Conservation (phyloP, 2,797 vertebrate species). For the Neosilurus mollespiculum region DNA sequence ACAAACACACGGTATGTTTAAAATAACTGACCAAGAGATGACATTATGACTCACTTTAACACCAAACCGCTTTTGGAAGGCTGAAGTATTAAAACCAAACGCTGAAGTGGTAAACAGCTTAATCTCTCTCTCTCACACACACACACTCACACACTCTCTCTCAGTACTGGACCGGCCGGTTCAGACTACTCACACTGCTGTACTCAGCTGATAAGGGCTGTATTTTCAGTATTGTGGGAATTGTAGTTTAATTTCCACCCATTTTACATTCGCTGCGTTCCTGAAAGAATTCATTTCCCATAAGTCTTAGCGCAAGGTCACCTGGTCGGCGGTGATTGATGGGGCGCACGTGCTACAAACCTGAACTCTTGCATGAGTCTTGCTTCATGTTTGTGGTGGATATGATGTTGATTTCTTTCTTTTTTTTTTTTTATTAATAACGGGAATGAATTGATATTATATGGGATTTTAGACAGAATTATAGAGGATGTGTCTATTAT, state of each 20-base stretch:
- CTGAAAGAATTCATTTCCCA: conserved; percentile 33
- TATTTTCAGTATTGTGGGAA: conserved; percentile 36
- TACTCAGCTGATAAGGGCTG: conserved; percentile 25
- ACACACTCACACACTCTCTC: not conserved
- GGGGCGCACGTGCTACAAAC: conserved; percentile 18
- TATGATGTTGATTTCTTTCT: not conserved
- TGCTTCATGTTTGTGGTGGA: not conserved
- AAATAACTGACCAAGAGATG: not conserved
- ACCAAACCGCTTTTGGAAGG: conserved; percentile 1
- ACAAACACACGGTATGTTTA: not conserved
- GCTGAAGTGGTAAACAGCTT: not conserved
- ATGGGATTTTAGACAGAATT: not conserved
- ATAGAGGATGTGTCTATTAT: not conserved
- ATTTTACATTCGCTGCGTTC: too few relatives aligned
- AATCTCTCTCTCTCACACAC: not conserved
- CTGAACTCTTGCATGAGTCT: not conserved
- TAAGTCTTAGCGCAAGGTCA: not conserved
- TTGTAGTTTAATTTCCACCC: conserved; percentile 23
- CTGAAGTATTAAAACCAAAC: not conserved
- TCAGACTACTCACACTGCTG: not conserved
- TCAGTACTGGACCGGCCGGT: conserved; percentile 21
- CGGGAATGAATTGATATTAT: not conserved
- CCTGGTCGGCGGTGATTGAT: conserved; percentile 29
- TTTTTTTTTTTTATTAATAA: not conserved
- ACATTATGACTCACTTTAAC: conserved; percentile 45